phyloP scores from a whole-genome alignment of 2,113 vertebrate species.

The Psittacus erithacus region DNA sequence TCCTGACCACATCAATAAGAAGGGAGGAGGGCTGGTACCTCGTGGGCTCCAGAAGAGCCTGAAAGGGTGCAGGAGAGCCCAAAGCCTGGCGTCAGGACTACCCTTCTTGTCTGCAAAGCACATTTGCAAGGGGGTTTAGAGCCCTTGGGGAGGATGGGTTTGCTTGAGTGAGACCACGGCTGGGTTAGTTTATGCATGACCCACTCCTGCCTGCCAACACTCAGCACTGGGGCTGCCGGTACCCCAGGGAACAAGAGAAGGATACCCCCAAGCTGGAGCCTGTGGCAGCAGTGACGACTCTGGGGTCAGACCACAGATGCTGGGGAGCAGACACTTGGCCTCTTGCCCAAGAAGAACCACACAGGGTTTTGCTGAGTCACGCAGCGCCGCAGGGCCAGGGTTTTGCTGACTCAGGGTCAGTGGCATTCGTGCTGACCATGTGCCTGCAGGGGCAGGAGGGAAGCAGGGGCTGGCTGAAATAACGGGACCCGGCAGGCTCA shows the following conservation, averaged over 20 bases:
- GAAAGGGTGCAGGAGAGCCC: neutral
- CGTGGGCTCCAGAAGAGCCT: neutral
- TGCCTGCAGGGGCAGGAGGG: neutral
- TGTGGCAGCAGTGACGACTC: fast-evolving
- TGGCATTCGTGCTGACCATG: neutral
- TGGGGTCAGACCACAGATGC: neutral
- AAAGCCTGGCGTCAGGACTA: neutral
- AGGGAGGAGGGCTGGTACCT: neutral
- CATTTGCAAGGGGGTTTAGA: neutral
- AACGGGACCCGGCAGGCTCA: neutral
- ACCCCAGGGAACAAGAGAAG: neutral
- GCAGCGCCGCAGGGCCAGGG: fast-evolving
- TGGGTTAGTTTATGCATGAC: neutral
- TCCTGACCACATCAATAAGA: slow-evolving; percentile 38
- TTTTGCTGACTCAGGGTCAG: slow-evolving; percentile 51
- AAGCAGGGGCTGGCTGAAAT: neutral
- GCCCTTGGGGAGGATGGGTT: neutral
- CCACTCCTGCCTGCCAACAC: fast-evolving
- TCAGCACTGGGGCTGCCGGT: fast-evolving
- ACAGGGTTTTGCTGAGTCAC: neutral
- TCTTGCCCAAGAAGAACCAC: neutral
- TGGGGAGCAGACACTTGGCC: neutral
- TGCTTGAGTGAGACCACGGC: fast-evolving
- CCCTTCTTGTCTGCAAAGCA: neutral
- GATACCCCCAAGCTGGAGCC: fast-evolving